These are phyloP conservation scores for Labia minor DNA, from an alignment of 2,888 invertebrate species.

Conservation along the genomic window DNA sequence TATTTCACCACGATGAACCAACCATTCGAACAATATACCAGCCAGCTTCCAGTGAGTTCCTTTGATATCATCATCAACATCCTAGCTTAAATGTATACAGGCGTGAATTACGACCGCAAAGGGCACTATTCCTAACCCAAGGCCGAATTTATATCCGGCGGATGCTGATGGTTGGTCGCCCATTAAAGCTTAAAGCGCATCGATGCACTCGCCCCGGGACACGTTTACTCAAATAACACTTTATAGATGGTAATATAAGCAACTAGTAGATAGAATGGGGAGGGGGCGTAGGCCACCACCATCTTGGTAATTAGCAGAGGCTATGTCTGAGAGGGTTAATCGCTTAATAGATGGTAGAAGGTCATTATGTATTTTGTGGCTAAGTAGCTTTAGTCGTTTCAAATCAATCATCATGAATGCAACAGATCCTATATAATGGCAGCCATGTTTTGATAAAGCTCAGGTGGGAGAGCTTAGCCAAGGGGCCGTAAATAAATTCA, in stretches of 20 bases:
- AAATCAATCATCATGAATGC: conserved; percentile 13
- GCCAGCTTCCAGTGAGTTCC: no score
- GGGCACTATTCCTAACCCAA: background rate
- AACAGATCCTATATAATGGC: conserved; percentile 7
- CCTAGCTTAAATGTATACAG: background rate
- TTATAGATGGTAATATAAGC: conserved; percentile 13
- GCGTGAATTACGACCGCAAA: conserved; percentile 8
- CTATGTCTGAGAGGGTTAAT: background rate
- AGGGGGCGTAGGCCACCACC: background rate
- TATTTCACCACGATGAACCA: no score
- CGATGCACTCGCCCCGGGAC: background rate
- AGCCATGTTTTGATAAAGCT: conserved; percentile 8
- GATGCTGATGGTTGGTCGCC: background rate
- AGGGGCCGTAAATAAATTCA: conserved; percentile 1
- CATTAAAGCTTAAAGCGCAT: background rate
- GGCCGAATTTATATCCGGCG: background rate
- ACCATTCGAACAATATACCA: no score
- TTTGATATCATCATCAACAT: no score
- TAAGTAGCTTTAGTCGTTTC: conserved; percentile 5
- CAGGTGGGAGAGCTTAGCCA: background rate
- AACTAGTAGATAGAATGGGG: background rate
- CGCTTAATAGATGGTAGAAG: background rate
- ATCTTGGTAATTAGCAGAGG: background rate
- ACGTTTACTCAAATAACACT: conserved; percentile 7
- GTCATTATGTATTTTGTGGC: conserved; percentile 6